phyloP scores from a whole-genome alignment of 2,797 vertebrate species.

The Rhinatrema bivittatum region DNA sequence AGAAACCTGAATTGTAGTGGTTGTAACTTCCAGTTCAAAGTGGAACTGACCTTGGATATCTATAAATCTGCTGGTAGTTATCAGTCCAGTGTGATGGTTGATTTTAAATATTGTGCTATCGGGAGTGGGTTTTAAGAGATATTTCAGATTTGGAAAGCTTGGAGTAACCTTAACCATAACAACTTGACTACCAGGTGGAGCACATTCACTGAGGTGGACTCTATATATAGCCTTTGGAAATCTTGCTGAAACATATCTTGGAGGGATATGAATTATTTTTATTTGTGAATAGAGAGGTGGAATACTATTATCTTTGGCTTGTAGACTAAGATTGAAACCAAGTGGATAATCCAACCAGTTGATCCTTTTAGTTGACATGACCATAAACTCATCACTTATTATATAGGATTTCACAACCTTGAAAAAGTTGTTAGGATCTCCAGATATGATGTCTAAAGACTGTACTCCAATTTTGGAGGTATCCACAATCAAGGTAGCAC shows the following conservation, averaged over 20 bases:
- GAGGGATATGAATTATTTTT: slow-evolving; percentile 67
- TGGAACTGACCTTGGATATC: slow-evolving; percentile 67
- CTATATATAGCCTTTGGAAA: slow-evolving; percentile 75
- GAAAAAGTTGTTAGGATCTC: slow-evolving; percentile 76
- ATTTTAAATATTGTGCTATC: slow-evolving; percentile 74
- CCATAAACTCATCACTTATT: slow-evolving; percentile 68
- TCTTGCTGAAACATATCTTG: slow-evolving; percentile 53
- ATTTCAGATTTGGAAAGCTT: slow-evolving; percentile 61
- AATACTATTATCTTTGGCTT: slow-evolving; percentile 69
- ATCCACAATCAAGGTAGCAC: slow-evolving; percentile 64
- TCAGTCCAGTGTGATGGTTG: slow-evolving; percentile 73
- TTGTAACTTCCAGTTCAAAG: slow-evolving; percentile 75
- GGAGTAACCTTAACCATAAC: slow-evolving; percentile 61
- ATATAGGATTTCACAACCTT: slow-evolving; percentile 69
- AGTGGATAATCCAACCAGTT: slow-evolving; percentile 70
- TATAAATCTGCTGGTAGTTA: slow-evolving; percentile 66
- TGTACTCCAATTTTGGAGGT: slow-evolving; percentile 51
- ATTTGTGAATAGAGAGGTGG: slow-evolving; percentile 63
- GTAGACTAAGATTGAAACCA: slow-evolving; percentile 87
- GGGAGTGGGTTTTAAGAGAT: slow-evolving; percentile 62
- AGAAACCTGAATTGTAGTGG: slow-evolving; percentile 56
- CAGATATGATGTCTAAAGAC: slow-evolving; percentile 70
- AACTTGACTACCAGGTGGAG: slow-evolving; percentile 75
- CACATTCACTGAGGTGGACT: slow-evolving; percentile 77
- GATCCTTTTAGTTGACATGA: slow-evolving; percentile 76